Conservation (phyloP, 2,797 vertebrate genomes). For the Acanthopagrus latus region DNA sequence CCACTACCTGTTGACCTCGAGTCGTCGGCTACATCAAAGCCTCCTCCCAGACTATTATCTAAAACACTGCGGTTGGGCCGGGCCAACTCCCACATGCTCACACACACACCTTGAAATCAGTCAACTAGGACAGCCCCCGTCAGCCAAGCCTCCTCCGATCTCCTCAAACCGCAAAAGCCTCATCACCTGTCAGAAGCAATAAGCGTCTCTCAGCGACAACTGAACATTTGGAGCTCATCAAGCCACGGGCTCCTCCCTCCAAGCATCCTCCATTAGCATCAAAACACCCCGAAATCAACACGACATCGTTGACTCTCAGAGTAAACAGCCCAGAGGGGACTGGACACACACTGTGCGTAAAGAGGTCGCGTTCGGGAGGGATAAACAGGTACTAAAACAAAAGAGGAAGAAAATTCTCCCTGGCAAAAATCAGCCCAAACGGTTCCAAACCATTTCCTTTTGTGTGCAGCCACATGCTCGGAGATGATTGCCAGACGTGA, state of each 20-base stretch:
- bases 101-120: constrained; percentile 74
- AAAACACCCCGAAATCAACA: constrained; percentile 63
- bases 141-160: constrained; percentile 42
- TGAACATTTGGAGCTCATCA: constrained; percentile 73
- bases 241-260: constrained; percentile 28
- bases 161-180: constrained; percentile 57
- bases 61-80: constrained; percentile 52
- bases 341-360: constrained; percentile 27
- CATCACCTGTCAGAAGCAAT: constrained; percentile 75
- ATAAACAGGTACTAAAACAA: constrained; percentile 71
- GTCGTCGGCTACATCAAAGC: constrained; percentile 56
- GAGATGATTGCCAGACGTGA: constrained; percentile 80
- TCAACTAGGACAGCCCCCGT: constrained; percentile 45
- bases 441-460: constrained; percentile 70
- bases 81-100: constrained; percentile 57
- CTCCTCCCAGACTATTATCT: constrained; percentile 53
- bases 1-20: constrained; percentile 52
- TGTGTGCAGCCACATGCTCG: constrained; percentile 74
- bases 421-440: constrained; percentile 67
- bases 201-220: constrained; percentile 47
- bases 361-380: constrained; percentile 33
- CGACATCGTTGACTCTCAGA: constrained; percentile 28
- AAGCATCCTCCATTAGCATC: constrained; percentile 63
- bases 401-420: constrained; percentile 49
- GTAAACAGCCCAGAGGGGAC: constrained; percentile 61